phyloP scores from a whole-genome alignment of 2,113 vertebrate genomes.

The Alligator mississippiensis region DNA sequence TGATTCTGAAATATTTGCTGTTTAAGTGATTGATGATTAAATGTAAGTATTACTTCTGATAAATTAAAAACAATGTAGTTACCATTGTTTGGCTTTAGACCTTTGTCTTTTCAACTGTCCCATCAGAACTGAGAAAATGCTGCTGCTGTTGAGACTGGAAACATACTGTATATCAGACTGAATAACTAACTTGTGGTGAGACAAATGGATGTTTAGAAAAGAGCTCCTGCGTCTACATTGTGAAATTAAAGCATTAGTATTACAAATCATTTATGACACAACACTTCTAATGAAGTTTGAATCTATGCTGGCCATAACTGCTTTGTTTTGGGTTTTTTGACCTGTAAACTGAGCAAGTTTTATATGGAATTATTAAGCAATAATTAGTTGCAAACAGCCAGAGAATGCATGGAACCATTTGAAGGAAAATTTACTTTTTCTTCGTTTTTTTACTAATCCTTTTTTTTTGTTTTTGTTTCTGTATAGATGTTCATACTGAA shows the following conservation, averaged over 20 bases:
- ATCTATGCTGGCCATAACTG: not conserved
- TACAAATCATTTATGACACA: not conserved
- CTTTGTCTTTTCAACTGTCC: not conserved
- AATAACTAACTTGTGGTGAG: not conserved
- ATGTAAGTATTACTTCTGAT: not conserved
- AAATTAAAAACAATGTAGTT: not conserved
- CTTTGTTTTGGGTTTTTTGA: not conserved
- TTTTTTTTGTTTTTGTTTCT: not conserved
- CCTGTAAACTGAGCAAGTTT: not conserved
- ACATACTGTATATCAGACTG: not conserved
- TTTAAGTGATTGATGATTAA: not conserved
- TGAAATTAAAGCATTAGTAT: not conserved
- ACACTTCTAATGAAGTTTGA: not conserved
- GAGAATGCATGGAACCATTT: not conserved
- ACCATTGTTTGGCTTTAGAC: not conserved
- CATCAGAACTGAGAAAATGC: not conserved
- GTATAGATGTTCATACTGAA: conserved; percentile 93
- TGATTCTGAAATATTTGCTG: not conserved
- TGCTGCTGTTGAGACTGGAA: not conserved
- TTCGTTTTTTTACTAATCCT: not conserved
- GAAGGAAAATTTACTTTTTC: not conserved
- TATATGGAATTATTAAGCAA: too few species aligned
- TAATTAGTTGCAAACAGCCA: too few species aligned
- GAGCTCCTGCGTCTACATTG: not conserved
- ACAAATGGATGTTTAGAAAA: not conserved